Base-by-base conservation (phyloP, 2,113 vertebrate genomes). In the Anhinga rufa region DNA sequence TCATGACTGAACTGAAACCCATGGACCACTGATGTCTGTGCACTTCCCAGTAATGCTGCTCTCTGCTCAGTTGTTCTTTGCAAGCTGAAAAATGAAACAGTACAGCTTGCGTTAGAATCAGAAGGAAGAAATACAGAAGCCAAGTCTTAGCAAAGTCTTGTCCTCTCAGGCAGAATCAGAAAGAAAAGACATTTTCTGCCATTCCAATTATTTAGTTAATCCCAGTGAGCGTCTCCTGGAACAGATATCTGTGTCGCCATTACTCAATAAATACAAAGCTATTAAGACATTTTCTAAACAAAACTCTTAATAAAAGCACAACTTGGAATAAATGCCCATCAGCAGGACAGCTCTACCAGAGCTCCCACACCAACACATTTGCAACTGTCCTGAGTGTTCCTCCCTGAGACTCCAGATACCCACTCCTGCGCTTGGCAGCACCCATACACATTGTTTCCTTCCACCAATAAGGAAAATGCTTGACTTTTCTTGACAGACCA, bases 281-380 rank as follows among this genome's bases (percentile, higher is more conserved):
- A 92, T 93, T 90, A 90, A 82, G 70, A 29, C 88, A 85, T 85
- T 94, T 90, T 82, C 79, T 91, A 91, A 96, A 96, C 76, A 94
- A 91, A 95, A 70, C 52, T 51, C 83, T 84, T 82, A 82, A 82
- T 46, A 34, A 96, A 92, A 90, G 72, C 31, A 71, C 29, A 57
- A 32, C 25, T 79, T 86, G 80, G 46, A 95, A 76, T 15, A 87
- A 81, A 90, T 16, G 25, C 9, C 32, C 38, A 34, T 2, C 8
- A 2, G 18, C 54, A 61, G 61, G 31, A 69, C 13, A 34, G 69
- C 52, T 94, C 87, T 87, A 72, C 69, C 61, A 92, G 48, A 95
- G 89, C 89, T 91, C 84, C 93, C 81, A 69, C 52, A 74, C 9
- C 49, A 57, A 61, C 69, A 72, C 40, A 57, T 48, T 31, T 46